Evolutionary conservation across 2,797 vertebrate genomes (phyloP), one percentile per base, ranked within the genome.

Genomic region (Ceyx erithaca): DNA sequence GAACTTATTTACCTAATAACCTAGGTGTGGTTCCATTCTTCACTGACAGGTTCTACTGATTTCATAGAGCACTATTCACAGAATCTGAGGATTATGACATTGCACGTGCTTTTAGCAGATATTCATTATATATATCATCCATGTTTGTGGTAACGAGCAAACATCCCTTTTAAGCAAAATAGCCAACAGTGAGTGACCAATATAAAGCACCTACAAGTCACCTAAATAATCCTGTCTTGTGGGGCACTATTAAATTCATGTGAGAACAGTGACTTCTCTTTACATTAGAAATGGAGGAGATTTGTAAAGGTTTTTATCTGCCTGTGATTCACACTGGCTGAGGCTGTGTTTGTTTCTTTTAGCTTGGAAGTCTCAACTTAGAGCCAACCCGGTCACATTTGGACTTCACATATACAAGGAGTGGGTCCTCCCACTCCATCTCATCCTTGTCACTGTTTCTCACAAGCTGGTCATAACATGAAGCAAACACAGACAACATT

Each of bases 221-320:
- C 11, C 26, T 61, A 54, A 59, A 43, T 21, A 49, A 48, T 46
- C 18, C 52, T 73, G 57, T 52, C 26, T 35, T 14, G 3, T 26
- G 8, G 9, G 14, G 8, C 28, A 54, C 31, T 61, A 21, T 30
- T 80, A 43, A 52, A 43, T 19, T 76, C 26, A 72, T 14, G 22
- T 18, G 19, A 67, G 12, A 83, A 8, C 19, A 58, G 26, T 5
- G 22, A 68, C 41, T 69, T 62, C 30, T 69, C 45, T 35, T 62
- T 46, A 58, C 5, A 3, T 28, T 9, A 55, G 3, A 1, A 90
- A 58, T 0, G 21, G 4, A 30, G 4, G 5, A 13, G 26, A 35
- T 49, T 46, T 76, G 31, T 61, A 71, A 77, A 41, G 19, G 11
- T 45, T n/a, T 59, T 76, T n/a, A 81, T 26, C 12, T 85, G 23